Conservation (phyloP, 2,888 invertebrate species). For the Lamproptera curius region DNA sequence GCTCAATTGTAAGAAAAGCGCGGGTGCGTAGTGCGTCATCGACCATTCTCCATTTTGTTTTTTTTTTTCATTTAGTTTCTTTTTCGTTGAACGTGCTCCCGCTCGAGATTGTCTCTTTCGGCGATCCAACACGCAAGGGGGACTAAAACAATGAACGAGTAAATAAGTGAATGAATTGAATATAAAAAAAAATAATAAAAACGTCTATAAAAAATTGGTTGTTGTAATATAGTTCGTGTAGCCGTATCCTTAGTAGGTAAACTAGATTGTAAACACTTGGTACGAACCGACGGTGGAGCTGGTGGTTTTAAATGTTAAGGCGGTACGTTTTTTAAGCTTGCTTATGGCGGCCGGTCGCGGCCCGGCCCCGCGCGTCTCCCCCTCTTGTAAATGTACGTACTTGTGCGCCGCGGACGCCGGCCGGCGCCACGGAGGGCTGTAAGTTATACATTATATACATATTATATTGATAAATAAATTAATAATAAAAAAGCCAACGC, state of each 20-base stretch:
- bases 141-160: not conserved
- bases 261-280: constrained; percentile 26
- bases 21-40: too few relatives aligned
- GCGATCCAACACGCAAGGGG: too few relatives aligned
- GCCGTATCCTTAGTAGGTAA: constrained; percentile 23
- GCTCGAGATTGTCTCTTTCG: constrained; percentile 10
- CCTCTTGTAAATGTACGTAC: not conserved
- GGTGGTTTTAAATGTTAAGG: too few relatives aligned
- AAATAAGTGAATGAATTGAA: not conserved
- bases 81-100: constrained; percentile 12
- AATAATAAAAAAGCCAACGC: constrained; percentile 56
- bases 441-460: constrained; percentile 77
- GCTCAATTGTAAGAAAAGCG: too few relatives aligned
- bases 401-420: constrained; percentile 21
- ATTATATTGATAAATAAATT: constrained; percentile 78
- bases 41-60: too few relatives aligned
- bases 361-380: not conserved
- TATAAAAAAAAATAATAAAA: constrained; percentile 24
- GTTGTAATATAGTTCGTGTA: constrained; percentile 53
- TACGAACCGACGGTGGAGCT: constrained; percentile 10
- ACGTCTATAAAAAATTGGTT: constrained; percentile 47
- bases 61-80: not conserved
- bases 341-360: constrained; percentile 42
- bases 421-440: constrained; percentile 61
- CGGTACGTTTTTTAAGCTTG: constrained; percentile 45